Evolutionary conservation across 2,797 vertebrate genomes (phyloP), one percentile per base, ranked within the genome.

Genomic region (Graptemys geographica): DNA sequence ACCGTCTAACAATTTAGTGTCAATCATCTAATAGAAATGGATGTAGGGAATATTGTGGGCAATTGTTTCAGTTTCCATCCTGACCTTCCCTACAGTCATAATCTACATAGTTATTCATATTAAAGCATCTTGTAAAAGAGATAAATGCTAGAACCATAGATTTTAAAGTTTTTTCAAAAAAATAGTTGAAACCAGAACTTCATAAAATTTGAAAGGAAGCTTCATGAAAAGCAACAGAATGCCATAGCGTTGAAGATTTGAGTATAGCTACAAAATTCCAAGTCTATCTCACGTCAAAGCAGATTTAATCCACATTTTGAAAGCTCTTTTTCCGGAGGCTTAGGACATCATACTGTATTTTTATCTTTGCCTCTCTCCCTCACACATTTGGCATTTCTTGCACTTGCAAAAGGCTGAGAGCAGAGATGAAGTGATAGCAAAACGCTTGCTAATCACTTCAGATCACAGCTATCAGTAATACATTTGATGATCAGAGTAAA

Each of bases 1-100:
- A 8, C 49, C 57, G 15, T 81, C 81, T 85, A 86, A 44, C 47
- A 52, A 81, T 41, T 27, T 57, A 41, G 41, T 28, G 15, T 90
- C 59, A 72, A 83, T 56, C 59, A 76, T 93, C 72, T 84, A 88
- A 79, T 8, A 57, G 19, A 91, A 27, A 59, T 1, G 2, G 37
- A 79, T n/a, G 11, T 16, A 78, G 31, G 31, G 49, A 88, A 79
- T 80, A 83, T 47, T 56, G 37, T 28, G 5, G 23, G 37, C 6
- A 15, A 81, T 82, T 74, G 78, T 44, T 76, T 65, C 84, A 0
- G 1, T n/a, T 37, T 84, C 47, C 72, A 80, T 69, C 37, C 44
- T 93, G 83, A 93, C 59, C 81, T 89, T 92, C 86, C 83, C 79
- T 85, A 49, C 27, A 87, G 89, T 65, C 3, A 8, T 87, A 89